These are phyloP conservation scores for Eurypyga helias DNA, from an alignment of 2,113 vertebrate species.

Conservation along the genomic window DNA sequence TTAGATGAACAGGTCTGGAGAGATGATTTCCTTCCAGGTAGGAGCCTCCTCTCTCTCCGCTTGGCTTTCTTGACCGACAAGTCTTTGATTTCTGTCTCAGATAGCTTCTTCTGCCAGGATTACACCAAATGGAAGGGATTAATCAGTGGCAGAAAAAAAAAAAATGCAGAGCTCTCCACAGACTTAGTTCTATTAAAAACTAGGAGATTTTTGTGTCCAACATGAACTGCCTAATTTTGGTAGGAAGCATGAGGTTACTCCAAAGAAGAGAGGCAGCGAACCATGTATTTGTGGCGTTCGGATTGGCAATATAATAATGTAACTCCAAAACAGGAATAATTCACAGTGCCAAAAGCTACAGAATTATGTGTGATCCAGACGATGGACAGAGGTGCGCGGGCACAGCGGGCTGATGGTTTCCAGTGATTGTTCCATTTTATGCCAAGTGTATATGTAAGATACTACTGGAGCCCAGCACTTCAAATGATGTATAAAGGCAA, in stretches of 20 bases:
- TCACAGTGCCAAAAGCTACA: conserved; percentile 39
- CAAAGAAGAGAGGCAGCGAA: conserved; percentile 30
- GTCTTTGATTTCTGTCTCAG: neutral
- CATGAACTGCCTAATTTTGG: conserved; percentile 59
- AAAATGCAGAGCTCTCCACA: neutral
- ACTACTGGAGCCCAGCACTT: neutral
- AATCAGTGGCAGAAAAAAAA: conserved; percentile 7
- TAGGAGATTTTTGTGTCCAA: conserved; percentile 1
- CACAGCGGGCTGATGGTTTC: neutral
- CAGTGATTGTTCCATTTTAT: neutral
- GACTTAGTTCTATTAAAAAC: neutral
- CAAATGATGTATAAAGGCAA: neutral
- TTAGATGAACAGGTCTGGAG: neutral
- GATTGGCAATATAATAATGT: conserved; percentile 8
- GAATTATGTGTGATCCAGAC: neutral
- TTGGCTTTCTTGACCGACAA: neutral
- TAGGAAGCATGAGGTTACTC: conserved; percentile 67
- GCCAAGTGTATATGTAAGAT: neutral
- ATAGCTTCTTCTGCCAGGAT: neutral
- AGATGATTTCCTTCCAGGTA: neutral
- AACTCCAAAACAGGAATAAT: conserved; percentile 37
- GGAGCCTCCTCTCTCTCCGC: neutral
- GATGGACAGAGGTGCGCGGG: neutral
- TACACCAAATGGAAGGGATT: conserved; percentile 27
- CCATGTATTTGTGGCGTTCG: conserved; percentile 48